Conservation (phyloP, 2,888 invertebrate genomes). For the Pedicia rivosa region DNA sequence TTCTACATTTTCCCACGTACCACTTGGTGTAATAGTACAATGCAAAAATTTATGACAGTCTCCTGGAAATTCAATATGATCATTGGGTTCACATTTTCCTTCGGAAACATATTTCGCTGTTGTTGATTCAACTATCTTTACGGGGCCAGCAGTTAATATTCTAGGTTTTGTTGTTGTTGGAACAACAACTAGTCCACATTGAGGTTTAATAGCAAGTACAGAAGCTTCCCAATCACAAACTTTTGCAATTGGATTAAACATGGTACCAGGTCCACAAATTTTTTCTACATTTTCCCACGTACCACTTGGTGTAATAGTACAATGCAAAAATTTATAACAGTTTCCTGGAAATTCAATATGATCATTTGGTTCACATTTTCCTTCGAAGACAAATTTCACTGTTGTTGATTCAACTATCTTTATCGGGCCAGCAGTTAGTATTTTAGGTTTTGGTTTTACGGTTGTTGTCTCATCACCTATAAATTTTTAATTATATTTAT, state of each 20-base stretch:
- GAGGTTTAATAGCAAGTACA: slow-evolving; percentile 37
- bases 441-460: background rate
- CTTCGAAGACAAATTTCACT: background rate
- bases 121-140: background rate
- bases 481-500: background rate
- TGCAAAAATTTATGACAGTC: slow-evolving; percentile 57
- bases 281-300: slow-evolving; percentile 38
- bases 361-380: slow-evolving; percentile 29
- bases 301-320: slow-evolving; percentile 31
- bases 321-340: slow-evolving; percentile 56
- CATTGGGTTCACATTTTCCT: slow-evolving; percentile 27
- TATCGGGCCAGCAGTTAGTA: background rate
- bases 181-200: slow-evolving; percentile 29
- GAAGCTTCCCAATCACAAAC: slow-evolving; percentile 41
- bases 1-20: slow-evolving; percentile 35
- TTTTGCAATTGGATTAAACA: slow-evolving; percentile 42
- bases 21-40: slow-evolving; percentile 34
- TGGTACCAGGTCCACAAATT: slow-evolving; percentile 38
- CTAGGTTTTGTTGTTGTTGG: background rate
- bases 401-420: background rate
- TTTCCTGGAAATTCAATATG: slow-evolving; percentile 44
- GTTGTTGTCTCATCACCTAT: background rate
- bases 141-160: background rate
- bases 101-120: background rate
- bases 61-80: slow-evolving; percentile 40